Base-by-base conservation (phyloP, 2,888 invertebrate genomes). In the Tillus elongatus region DNA sequence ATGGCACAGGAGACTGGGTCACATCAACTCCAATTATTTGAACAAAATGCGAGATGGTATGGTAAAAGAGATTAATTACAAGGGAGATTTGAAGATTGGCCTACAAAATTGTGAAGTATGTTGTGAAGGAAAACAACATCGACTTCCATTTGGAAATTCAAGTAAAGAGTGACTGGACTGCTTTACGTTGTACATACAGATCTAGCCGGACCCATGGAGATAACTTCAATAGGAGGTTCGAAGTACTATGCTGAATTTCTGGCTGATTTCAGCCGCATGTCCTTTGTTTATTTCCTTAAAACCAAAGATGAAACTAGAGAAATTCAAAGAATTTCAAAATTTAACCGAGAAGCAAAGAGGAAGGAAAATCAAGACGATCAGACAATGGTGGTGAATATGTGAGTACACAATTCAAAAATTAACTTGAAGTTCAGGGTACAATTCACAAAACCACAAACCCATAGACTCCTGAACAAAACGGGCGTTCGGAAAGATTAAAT, bases 51-150 rank as follows among this genome's bases (percentile, higher is more conserved):
- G 19, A 34, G 19, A 37, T 37, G 30, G 32, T 32, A 12, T 35
- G 13, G 35, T 35, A n/a, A 11, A 35, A 13, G 27, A 15, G 10
- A 15, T 36, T 11, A 32, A 36, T 13, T 34, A 36, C 19, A 34
- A 11, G 10, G 36, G 31, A 10, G 3, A 34, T n/a, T 15, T 33
- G 11, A 36, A 36, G 9, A 33, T 32, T 13, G 13, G 10, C 4
- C 11, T n/a, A 15, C 19, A 33, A 33, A 40, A 34, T 28, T 45
- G 45, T 26, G 26, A 34, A 13, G 27, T 31, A 10, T 41, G 46
- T 30, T 42, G 30, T 46, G 49, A 52, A 15, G 50, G 42, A 0
- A 53, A 50, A 30, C 46, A 50, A 15, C 6, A 37, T 6, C 37
- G 51, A 13, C 43, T 50, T 3, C 51, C 50, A 8, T 53, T 53